Evolutionary conservation across 2,113 vertebrate genomes (phyloP).

Genomic region (Caracal caracal): DNA sequence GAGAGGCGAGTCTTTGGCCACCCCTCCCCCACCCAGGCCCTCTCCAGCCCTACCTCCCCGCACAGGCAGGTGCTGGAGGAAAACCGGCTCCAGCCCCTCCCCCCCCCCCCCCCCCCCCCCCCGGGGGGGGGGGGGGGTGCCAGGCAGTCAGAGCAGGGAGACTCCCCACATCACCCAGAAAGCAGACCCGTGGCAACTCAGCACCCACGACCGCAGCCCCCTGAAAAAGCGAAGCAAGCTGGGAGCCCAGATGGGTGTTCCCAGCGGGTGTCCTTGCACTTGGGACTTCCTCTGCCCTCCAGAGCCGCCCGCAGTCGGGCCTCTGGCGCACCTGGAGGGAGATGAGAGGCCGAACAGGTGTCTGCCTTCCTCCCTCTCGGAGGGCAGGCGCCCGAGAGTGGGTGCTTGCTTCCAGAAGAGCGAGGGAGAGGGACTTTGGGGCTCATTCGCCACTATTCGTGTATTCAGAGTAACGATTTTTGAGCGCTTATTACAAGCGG

Average conservation of each 20-base stretch:
- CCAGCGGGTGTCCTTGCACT: not conserved
- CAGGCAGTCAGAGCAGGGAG: not conserved
- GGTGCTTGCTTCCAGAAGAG: not conserved
- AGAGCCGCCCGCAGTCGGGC: not conserved
- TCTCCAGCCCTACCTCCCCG: too few species aligned
- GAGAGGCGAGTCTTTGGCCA: not conserved
- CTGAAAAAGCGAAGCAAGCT: not conserved
- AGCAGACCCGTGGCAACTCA: not conserved
- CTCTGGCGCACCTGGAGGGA: not conserved
- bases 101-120: too few species aligned
- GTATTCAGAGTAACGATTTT: accelerated
- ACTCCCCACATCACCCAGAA: not conserved
- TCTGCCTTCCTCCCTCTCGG: not conserved
- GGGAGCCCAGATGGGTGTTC: accelerated
- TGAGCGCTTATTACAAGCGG: not conserved
- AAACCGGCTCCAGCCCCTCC: too few species aligned
- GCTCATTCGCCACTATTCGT: accelerated
- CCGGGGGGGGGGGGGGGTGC: too few species aligned
- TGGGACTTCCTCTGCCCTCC: accelerated
- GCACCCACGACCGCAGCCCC: accelerated
- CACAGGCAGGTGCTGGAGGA: too few species aligned
- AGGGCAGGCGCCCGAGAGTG: not conserved
- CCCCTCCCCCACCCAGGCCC: not conserved
- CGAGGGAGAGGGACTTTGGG: not conserved
- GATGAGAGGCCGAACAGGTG: not conserved